Percentiles rank a stretch among this genome's conserved stretches.
These are phyloP conservation scores for Vireo altiloquus DNA, from an alignment of 2,113 vertebrate genomes.

Conservation along the genomic window DNA sequence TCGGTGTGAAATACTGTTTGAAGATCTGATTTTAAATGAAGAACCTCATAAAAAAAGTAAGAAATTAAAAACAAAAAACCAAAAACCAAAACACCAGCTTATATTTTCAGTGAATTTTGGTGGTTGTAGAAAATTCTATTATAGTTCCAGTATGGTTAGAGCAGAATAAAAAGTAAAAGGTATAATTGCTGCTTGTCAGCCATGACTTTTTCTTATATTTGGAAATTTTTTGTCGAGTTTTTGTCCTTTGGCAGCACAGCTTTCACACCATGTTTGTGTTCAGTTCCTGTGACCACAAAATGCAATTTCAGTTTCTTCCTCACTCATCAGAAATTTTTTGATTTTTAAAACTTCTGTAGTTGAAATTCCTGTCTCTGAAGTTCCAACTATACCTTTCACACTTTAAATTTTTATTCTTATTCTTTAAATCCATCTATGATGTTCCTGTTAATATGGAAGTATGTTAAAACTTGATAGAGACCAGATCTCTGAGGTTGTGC, in stretches of 20 bases:
- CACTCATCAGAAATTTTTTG: not conserved
- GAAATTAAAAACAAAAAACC: not conserved
- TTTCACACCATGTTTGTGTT: not conserved
- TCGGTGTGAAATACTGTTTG: constrained; percentile 89
- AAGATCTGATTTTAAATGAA: constrained; percentile 83
- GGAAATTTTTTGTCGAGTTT: not conserved
- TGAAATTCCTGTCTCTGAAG: not conserved
- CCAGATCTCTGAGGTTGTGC: not conserved
- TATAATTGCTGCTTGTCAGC: not conserved
- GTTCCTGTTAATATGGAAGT: not conserved
- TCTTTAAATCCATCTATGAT: not conserved
- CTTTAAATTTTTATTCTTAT: not conserved
- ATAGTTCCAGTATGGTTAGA: not conserved
- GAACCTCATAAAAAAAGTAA: constrained; percentile 68
- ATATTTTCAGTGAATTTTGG: not conserved
- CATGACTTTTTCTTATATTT: not conserved
- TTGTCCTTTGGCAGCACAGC: not conserved
- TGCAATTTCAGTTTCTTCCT: not conserved
- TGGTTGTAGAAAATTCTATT: not conserved
- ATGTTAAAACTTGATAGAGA: not conserved
- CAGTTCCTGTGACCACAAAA: not conserved
- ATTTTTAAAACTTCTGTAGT: not conserved
- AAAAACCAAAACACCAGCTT: not conserved
- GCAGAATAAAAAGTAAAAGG: not conserved
- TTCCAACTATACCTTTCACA: not conserved